phyloP scores from a whole-genome alignment of 2,113 vertebrate species.

The Embiotoca jacksoni region DNA sequence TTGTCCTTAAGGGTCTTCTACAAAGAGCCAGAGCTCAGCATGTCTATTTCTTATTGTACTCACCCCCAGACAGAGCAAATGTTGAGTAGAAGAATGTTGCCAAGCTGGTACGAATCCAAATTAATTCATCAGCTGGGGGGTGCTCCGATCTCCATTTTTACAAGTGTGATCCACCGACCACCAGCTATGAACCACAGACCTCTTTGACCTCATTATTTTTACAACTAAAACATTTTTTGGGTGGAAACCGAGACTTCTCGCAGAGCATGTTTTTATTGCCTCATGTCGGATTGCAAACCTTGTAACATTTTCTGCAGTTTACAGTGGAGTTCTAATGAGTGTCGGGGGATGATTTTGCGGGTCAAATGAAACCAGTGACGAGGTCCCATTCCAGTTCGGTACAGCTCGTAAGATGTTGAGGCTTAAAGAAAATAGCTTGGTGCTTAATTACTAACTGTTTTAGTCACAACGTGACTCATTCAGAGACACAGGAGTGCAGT shows the following conservation, averaged over 20 bases:
- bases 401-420: conserved; percentile 29
- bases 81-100: conserved; percentile 71
- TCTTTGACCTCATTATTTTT: conserved; percentile 79
- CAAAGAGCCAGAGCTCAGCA: conserved; percentile 70
- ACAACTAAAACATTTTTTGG: conserved; percentile 48
- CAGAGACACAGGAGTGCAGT: conserved; percentile 39
- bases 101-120: conserved; percentile 73
- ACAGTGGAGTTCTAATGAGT: conserved; percentile 35
- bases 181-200: conserved; percentile 64
- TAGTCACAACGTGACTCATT: conserved; percentile 57
- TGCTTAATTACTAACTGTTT: conserved; percentile 46
- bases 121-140: conserved; percentile 75
- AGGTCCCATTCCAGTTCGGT: conserved; percentile 6
- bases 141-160: conserved; percentile 55
- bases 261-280: conserved; percentile 41
- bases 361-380: conserved; percentile 19
- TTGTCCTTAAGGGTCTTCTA: conserved; percentile 50
- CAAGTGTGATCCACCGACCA: conserved; percentile 68
- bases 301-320: conserved; percentile 48
- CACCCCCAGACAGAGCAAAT: conserved; percentile 72
- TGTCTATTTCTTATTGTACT: conserved; percentile 75
- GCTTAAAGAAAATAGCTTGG: conserved; percentile 36
- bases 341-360: conserved; percentile 6
- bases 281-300: conserved; percentile 51
- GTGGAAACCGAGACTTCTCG: conserved; percentile 44